phyloP scores from a whole-genome alignment of 2,888 invertebrate species.

The Napeogenes sylphis region DNA sequence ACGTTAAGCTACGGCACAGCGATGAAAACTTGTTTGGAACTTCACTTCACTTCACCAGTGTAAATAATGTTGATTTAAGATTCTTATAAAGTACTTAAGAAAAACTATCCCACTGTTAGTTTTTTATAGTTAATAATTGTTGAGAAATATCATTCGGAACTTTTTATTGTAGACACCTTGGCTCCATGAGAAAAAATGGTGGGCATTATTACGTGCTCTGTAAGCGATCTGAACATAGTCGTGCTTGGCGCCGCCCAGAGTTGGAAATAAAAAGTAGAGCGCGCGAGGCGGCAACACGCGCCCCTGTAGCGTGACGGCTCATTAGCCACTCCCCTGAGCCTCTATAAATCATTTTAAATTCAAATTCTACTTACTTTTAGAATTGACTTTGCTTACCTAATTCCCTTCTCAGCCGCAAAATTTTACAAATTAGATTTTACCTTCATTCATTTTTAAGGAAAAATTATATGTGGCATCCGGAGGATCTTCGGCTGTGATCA shows the following conservation, averaged over 20 bases:
- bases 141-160: conserved; percentile 15
- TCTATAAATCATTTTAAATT: conserved; percentile 78
- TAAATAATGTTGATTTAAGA: conserved; percentile 65
- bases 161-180: not conserved
- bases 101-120: conserved; percentile 31
- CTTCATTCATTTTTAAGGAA: conserved; percentile 54
- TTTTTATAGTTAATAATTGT: conserved; percentile 14
- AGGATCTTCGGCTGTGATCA: conserved; percentile 46
- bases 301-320: conserved; percentile 75
- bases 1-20: conserved; percentile 61
- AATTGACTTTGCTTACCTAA: conserved; percentile 75
- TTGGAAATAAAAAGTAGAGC: conserved; percentile 56
- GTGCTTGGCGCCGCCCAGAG: conserved; percentile 53
- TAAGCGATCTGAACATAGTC: conserved; percentile 34
- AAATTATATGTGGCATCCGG: conserved; percentile 61
- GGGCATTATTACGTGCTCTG: conserved; percentile 24
- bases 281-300: conserved; percentile 67
- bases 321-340: conserved; percentile 74
- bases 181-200: not conserved
- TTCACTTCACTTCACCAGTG: conserved; percentile 56
- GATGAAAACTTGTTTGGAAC: conserved; percentile 66
- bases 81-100: conserved; percentile 43
- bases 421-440: conserved; percentile 71
- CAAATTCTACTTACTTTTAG: conserved; percentile 75
- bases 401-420: conserved; percentile 67